Conservation (phyloP, 2,113 vertebrate genomes). For the Carlito syrichta region DNA sequence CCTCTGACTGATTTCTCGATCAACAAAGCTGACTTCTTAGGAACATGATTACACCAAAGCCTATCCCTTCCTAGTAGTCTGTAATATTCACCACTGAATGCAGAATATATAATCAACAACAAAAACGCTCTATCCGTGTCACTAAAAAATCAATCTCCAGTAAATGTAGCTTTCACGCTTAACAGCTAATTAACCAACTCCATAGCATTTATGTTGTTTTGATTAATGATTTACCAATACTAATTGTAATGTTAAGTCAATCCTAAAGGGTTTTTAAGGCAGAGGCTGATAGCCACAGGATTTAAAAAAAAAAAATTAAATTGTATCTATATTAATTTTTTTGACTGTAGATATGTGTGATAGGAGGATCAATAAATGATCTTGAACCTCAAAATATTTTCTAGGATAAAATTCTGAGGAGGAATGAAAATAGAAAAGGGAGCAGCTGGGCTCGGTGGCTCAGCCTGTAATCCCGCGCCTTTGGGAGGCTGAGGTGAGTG, state of each 20-base stretch:
- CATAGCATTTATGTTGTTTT: not conserved
- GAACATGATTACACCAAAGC: not conserved
- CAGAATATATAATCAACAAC: not conserved
- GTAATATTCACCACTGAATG: not conserved
- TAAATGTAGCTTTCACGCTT: conserved; percentile 1
- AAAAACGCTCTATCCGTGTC: not conserved
- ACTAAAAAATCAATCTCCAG: not conserved
- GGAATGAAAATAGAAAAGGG: not conserved
- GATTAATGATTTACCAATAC: not conserved
- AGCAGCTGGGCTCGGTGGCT: not conserved
- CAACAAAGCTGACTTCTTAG: not conserved
- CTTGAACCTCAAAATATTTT: not conserved
- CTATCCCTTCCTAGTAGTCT: not conserved
- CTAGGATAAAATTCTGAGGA: not conserved
- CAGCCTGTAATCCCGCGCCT: not conserved
- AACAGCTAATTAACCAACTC: not conserved
- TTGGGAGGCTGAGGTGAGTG: not conserved
- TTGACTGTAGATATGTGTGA: not conserved
- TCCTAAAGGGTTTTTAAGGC: not conserved
- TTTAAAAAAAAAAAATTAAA: not conserved
- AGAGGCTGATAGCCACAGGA: not conserved
- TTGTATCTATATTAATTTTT: not conserved
- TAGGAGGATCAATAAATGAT: not conserved
- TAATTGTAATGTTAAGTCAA: not conserved
- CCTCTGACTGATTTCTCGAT: not conserved